These are phyloP conservation scores for Notamacropus eugenii DNA, from an alignment of 2,797 vertebrate genomes.

Conservation along the genomic window DNA sequence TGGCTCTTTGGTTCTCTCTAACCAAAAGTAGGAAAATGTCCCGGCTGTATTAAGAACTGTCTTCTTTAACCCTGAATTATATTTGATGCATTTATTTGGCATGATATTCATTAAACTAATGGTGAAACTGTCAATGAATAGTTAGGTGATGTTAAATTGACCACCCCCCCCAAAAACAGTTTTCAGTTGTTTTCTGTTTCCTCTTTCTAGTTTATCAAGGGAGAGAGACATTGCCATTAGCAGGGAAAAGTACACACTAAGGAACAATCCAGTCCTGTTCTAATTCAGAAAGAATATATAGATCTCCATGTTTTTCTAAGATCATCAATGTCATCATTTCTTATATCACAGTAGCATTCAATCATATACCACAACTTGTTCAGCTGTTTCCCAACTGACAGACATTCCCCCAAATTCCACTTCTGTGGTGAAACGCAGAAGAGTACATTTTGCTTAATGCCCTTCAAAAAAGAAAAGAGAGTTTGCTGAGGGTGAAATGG, in stretches of 20 bases:
- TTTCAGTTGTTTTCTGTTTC: not conserved
- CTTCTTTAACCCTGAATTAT: not conserved
- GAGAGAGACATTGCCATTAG: not conserved
- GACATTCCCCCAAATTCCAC: not conserved
- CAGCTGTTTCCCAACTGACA: not conserved
- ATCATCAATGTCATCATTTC: not conserved
- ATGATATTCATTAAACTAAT: not conserved
- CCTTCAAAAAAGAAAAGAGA: not conserved
- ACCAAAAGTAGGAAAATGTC: not conserved
- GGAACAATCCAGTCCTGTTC: not conserved
- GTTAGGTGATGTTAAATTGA: not conserved
- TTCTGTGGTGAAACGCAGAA: not conserved
- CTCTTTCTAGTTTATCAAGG: not conserved
- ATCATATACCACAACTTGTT: not conserved
- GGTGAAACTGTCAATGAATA: not conserved
- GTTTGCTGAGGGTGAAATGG: not conserved
- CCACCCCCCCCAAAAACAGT: not conserved
- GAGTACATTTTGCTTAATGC: not conserved
- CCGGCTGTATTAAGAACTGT: not conserved
- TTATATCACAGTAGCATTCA: not conserved
- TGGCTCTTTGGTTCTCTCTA: not conserved
- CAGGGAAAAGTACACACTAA: not conserved
- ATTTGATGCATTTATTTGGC: not conserved
- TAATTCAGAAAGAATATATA: not conserved
- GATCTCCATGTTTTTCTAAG: not conserved